phyloP scores from a whole-genome alignment of 2,888 invertebrate species.

The Rutpela maculata region DNA sequence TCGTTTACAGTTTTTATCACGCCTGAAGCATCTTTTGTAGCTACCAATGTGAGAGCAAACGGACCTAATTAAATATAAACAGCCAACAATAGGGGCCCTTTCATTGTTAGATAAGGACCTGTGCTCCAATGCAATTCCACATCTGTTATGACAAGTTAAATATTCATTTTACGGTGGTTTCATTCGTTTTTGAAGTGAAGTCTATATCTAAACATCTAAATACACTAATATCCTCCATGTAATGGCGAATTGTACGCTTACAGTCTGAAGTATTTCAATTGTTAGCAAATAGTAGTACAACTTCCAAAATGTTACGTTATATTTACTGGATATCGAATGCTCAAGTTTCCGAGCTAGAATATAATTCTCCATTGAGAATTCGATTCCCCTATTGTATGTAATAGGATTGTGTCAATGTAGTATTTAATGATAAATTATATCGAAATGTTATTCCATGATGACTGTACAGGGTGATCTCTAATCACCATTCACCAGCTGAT shows the following conservation, averaged over 20 bases:
- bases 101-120: conserved; percentile 64
- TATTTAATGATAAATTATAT: too few relatives aligned
- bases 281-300: conserved; percentile 1
- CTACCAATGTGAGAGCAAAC: conserved; percentile 52
- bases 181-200: conserved; percentile 65
- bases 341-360: neutral
- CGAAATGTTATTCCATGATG: too few relatives aligned
- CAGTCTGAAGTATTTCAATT: conserved; percentile 16
- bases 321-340: neutral
- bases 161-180: conserved; percentile 69
- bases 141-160: conserved; percentile 70
- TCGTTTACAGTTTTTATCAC: conserved; percentile 55
- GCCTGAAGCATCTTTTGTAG: conserved; percentile 55
- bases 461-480: too few relatives aligned
- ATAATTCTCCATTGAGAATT: neutral
- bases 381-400: neutral
- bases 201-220: conserved; percentile 42
- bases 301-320: conserved; percentile 2
- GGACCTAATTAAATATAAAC: conserved; percentile 68
- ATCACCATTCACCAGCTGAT: too few relatives aligned
- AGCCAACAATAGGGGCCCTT: conserved; percentile 64
- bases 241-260: conserved; percentile 45
- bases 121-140: conserved; percentile 64
- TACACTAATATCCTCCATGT: conserved; percentile 39
- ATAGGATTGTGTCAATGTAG: neutral